Evolutionary conservation across 2,797 vertebrate species (phyloP).

Genomic region (Remorina albescens): DNA sequence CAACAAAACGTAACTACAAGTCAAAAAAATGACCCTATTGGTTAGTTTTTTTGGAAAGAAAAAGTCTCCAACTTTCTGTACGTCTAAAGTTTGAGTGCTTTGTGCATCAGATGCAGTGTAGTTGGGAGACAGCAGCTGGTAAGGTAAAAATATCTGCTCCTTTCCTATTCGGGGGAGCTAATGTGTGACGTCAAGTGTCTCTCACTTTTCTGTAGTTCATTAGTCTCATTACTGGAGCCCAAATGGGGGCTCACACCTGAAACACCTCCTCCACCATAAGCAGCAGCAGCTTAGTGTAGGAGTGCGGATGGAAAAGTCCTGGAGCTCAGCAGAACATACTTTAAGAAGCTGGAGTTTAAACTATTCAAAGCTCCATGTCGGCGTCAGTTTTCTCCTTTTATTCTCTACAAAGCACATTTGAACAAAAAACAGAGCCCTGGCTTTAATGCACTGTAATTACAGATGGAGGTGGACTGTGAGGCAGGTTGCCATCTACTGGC

Average conservation of each 20-base stretch:
- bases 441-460: constrained; percentile 56
- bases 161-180: neutral
- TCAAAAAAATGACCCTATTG: too few relatives aligned
- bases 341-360: constrained; percentile 6
- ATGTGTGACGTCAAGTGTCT: neutral
- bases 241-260: constrained; percentile 28
- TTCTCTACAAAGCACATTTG: constrained; percentile 31
- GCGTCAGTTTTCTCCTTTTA: constrained; percentile 19
- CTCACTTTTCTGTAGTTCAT: constrained; percentile 2
- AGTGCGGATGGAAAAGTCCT: constrained; percentile 12
- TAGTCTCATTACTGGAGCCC: constrained; percentile 5
- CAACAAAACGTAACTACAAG: too few relatives aligned
- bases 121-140: neutral
- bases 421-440: constrained; percentile 42
- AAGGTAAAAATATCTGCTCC: neutral
- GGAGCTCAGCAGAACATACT: constrained; percentile 7
- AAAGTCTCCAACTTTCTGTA: neutral
- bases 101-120: neutral
- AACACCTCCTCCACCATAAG: neutral
- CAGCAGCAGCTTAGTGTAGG: constrained; percentile 2
- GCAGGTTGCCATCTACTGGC: constrained; percentile 82
- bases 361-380: constrained; percentile 11
- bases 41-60: too few relatives aligned
- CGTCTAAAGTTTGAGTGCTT: neutral
- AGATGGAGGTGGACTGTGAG: constrained; percentile 58